phyloP scores from a whole-genome alignment of 2,888 invertebrate genomes.

The Tenthredo amoena region DNA sequence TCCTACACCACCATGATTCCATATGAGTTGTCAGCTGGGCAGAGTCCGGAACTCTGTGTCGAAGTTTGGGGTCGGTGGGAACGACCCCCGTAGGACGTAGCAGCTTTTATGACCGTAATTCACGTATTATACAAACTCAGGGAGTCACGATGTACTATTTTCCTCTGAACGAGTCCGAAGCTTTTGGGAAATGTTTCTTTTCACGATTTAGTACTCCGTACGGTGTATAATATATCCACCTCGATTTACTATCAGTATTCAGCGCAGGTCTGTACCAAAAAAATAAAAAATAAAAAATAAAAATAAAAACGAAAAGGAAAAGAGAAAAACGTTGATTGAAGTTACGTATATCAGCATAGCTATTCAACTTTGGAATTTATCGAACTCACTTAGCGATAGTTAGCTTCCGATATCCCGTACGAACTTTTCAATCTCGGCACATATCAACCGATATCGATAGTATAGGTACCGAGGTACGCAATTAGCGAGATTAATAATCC shows the following conservation, averaged over 20 bases:
- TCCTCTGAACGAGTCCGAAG: background rate
- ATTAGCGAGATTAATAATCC: slow-evolving; percentile 50
- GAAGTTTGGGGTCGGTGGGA: slow-evolving; percentile 10
- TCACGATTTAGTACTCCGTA: background rate
- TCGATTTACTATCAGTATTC: background rate
- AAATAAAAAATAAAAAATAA: background rate
- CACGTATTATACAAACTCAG: background rate
- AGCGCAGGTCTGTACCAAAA: background rate
- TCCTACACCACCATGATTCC: background rate
- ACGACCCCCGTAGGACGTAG: background rate
- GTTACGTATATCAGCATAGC: slow-evolving; percentile 3
- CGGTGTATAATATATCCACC: background rate
- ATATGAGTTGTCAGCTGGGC: slow-evolving; percentile 3
- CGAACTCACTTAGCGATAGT: background rate
- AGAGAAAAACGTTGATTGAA: background rate
- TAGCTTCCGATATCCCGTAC: slow-evolving; percentile 60
- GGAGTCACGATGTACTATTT: background rate
- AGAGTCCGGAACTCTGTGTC: background rate
- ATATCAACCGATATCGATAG: background rate
- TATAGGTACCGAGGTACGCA: background rate
- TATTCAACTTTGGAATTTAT: slow-evolving; percentile 5
- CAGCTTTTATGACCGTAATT: background rate
- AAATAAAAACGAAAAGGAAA: background rate
- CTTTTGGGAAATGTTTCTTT: background rate
- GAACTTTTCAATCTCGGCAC: background rate